Base-by-base conservation (phyloP, 2,113 vertebrate species). In the Cyrtonyx montezumae region DNA sequence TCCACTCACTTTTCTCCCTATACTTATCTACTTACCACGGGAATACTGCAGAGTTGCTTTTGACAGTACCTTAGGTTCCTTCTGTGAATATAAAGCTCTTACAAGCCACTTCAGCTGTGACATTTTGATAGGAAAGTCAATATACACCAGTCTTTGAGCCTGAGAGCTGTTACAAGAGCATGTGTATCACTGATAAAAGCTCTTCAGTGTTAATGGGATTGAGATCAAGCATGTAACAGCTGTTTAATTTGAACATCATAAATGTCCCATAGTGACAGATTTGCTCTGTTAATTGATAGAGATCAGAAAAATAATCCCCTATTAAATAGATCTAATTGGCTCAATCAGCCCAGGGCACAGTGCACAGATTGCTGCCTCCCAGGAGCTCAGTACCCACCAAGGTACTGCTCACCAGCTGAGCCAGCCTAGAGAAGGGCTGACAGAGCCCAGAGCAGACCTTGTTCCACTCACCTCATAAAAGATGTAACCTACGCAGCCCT, bases 321-420 rank as follows among this genome's bases (percentile, higher is more conserved):
- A 1, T 11, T 13, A 48, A 22, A 37, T 32, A n/a, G 49, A 15
- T 58, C 9, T 10, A 6, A 48, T 23, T 61, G 49, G 23, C 8
- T 43, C 2, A 16, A 81, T 32, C 48, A 55, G 8, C 0, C 0
- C 51, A 7, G 23, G 0, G 1, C 1, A 0, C 6, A 4, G 32
- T 4, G 9, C 53, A 13, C 45, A 4, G 36, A 15, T 12, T 63
- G 37, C 74, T 37, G 36, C 36, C 63, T 16, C 45, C 48, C 36
- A 15, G 51, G 51, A 62, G 6, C 23, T 42, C 25, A 4, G n/a
- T 23, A 28, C 43, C 18, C 51, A 53, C 26, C 15, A 10, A 28
- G 26, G 51, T 17, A 7, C 51, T 53, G 51, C 51, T 53, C 51
- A 53, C 26, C 51, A 30, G 51, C 51, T 32, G 55, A 30, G 16